Evolutionary conservation across 1,140 invertebrate species (phyloP), one percentile per base, ranked within the genome.

Genomic region (Diachasma alloeum): DNA sequence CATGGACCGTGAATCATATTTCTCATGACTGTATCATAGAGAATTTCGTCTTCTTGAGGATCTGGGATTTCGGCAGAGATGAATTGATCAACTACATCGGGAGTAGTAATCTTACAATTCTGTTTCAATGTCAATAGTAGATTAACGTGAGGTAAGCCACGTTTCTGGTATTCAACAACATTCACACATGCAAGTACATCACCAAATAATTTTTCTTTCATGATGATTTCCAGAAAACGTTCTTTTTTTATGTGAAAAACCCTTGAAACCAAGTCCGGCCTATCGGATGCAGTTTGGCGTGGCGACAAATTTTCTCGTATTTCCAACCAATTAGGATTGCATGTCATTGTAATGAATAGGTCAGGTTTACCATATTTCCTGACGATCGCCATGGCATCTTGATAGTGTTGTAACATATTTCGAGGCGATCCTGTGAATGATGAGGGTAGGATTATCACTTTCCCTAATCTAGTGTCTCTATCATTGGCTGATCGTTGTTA

Each of bases 81-180:
- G n/a, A n/a, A n/a, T n/a, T n/a, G n/a, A n/a, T n/a, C n/a, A n/a
- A n/a, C n/a, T n/a, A n/a, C n/a, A n/a, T n/a, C n/a, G n/a, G n/a
- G n/a, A n/a, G n/a, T 79, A 85, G 17, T 84, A 85, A 83, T 89
- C 88, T 81, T 89, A 84, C 56, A 89, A 73, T 82, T 90, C 87
- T 10, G 89, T 85, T 15, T 37, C 72, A 10, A 85, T 56, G 42
- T 85, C 79, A 42, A 81, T 42, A 17, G 84, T 82, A 26, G 80
- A 68, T 68, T 26, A 68, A 68, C 26, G 36, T 68, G 26, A 68
- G 66, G 66, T 8, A 68, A 36, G 15, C 66, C 66, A 37, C 66
- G 31, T 68, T 68, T 68, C 36, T 68, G 66, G 11, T 39, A 68
- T 31, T 68, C 66, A 31, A 68, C 26, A 13, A 39, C 36, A 68